Conservation (phyloP, 2,797 vertebrate genomes). For the Eidolon dupreanum region DNA sequence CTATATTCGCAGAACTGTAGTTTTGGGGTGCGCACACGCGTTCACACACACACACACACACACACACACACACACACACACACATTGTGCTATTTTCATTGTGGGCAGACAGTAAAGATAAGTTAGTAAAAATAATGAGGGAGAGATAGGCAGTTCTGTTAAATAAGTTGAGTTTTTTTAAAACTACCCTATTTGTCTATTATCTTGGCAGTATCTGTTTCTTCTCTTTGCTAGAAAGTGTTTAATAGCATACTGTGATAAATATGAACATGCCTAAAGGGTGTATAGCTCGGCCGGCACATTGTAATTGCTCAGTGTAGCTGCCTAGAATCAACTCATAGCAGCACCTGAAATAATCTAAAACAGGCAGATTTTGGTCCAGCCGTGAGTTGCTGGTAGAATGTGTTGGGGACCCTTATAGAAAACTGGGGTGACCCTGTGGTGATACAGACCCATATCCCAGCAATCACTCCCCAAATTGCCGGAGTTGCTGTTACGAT, state of each 20-base stretch:
- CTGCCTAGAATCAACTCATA: background rate
- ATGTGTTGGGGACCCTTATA: background rate
- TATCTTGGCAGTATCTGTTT: background rate
- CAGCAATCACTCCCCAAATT: background rate
- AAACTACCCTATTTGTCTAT: background rate
- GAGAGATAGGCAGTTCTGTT: background rate
- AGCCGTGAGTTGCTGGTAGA: background rate
- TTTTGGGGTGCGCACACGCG: fast-evolving
- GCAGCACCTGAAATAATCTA: background rate
- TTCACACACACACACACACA: no score
- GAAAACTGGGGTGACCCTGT: background rate
- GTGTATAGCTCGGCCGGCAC: fast-evolving
- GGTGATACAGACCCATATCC: background rate
- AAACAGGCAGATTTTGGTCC: background rate
- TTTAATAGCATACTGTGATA: background rate
- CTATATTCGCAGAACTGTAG: background rate
- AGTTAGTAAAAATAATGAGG: background rate
- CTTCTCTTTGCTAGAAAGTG: conserved; percentile 18
- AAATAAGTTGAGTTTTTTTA: background rate
- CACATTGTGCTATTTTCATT: background rate
- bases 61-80: no score
- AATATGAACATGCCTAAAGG: background rate
- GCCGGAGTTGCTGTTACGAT: background rate
- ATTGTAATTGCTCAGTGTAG: background rate
- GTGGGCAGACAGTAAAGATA: background rate